These are phyloP conservation scores for Pyrrhosoma nymphula DNA, from an alignment of 2,888 invertebrate species.

Conservation along the genomic window DNA sequence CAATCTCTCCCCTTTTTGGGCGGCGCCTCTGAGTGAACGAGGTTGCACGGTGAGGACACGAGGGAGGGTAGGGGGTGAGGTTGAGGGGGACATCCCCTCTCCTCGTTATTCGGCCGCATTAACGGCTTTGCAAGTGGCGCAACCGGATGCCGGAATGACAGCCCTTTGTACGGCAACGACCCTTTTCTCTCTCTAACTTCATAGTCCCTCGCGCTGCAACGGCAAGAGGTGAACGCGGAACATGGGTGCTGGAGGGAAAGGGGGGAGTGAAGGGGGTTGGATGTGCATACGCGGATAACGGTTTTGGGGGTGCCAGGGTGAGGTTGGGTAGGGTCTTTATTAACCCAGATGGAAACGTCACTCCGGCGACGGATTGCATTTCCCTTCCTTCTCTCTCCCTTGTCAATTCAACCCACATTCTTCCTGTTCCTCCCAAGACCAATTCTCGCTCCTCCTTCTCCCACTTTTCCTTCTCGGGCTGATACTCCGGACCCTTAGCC, in stretches of 20 bases:
- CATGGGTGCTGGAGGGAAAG: neutral
- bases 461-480: neutral
- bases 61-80: neutral
- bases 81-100: neutral
- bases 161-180: neutral
- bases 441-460: neutral
- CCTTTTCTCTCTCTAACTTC: neutral
- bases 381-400: neutral
- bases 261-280: neutral
- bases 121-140: conserved; percentile 21
- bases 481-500: neutral
- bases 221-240: neutral
- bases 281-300: neutral
- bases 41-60: neutral
- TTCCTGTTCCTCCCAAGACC: neutral
- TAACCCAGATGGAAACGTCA: conserved; percentile 13
- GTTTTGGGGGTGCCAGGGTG: neutral
- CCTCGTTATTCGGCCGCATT: neutral
- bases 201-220: neutral
- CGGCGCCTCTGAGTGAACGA: neutral
- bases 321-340: neutral
- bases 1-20: neutral
- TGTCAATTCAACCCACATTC: neutral
- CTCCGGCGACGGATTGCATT: conserved; percentile 2
- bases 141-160: neutral